These are phyloP conservation scores for Muscina levida DNA, from an alignment of 2,888 invertebrate genomes.

Conservation along the genomic window DNA sequence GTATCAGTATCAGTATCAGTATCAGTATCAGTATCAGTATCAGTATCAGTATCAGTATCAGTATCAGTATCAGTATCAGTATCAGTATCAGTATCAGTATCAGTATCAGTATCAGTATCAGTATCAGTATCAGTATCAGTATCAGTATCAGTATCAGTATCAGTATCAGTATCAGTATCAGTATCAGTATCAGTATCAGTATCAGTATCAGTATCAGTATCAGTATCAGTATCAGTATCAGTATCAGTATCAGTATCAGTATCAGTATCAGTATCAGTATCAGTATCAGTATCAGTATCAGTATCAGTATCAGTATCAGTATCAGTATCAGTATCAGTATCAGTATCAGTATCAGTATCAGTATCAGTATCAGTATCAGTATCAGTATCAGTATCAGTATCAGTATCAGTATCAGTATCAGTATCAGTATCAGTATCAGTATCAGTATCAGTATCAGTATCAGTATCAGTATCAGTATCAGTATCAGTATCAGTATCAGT, in stretches of 20 bases:
- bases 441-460: constrained; percentile 5
- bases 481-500: constrained; percentile 10
- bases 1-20: not conserved
- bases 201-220: constrained; percentile 10
- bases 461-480: constrained; percentile 6
- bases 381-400: constrained; percentile 10
- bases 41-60: constrained; percentile 6
- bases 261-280: constrained; percentile 10
- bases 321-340: constrained; percentile 10
- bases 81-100: constrained; percentile 10
- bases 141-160: constrained; percentile 10
- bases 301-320: constrained; percentile 10
- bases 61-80: constrained; percentile 6
- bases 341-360: constrained; percentile 10
- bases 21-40: not conserved
- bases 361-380: constrained; percentile 10
- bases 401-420: constrained; percentile 10
- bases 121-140: constrained; percentile 10
- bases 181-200: constrained; percentile 10
- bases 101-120: constrained; percentile 10
- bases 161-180: constrained; percentile 10
- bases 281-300: constrained; percentile 10
- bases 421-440: constrained; percentile 10
- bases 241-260: constrained; percentile 10
- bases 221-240: constrained; percentile 10